These are phyloP conservation scores for Cebidichthys violaceus DNA, from an alignment of 2,113 vertebrate genomes.

Conservation along the genomic window DNA sequence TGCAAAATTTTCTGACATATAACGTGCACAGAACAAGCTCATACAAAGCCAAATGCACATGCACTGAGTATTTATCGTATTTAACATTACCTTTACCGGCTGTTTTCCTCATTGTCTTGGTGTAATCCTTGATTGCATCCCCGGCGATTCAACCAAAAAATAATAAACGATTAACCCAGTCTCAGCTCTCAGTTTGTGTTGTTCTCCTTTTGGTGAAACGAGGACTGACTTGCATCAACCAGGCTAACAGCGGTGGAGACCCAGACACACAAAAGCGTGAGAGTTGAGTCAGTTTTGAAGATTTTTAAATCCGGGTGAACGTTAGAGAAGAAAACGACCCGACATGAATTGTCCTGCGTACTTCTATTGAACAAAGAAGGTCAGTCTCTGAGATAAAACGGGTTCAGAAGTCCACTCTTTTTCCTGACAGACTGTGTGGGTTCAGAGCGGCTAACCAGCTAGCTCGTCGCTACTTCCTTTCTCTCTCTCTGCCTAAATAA, in stretches of 20 bases:
- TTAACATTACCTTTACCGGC: constrained; percentile 68
- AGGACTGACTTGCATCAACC: constrained; percentile 6
- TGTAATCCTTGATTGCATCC: constrained; percentile 61
- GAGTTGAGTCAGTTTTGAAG: constrained; percentile 33
- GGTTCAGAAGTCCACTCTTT: constrained; percentile 13
- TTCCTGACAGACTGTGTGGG: constrained; percentile 2
- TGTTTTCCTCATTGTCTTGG: constrained; percentile 69
- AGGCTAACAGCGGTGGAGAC: constrained; percentile 50
- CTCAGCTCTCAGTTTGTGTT: not conserved
- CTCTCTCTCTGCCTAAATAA: constrained; percentile 59
- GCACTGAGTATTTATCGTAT: constrained; percentile 25
- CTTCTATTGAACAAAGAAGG: constrained; percentile 6
- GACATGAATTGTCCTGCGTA: constrained; percentile 6
- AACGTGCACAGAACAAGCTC: not conserved
- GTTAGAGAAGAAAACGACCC: not conserved
- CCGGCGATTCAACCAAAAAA: constrained; percentile 29
- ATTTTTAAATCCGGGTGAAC: constrained; percentile 20
- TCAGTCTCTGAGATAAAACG: not conserved
- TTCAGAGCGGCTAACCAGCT: constrained; percentile 72
- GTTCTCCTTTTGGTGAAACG: constrained; percentile 10
- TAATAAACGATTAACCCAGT: not conserved
- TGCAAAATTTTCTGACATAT: not conserved
- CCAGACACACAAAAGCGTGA: constrained; percentile 67
- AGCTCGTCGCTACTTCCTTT: constrained; percentile 80
- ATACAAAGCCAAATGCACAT: not conserved